Evolutionary conservation across 2,797 vertebrate genomes (phyloP).

Genomic region (Enteromius paludinosus): DNA sequence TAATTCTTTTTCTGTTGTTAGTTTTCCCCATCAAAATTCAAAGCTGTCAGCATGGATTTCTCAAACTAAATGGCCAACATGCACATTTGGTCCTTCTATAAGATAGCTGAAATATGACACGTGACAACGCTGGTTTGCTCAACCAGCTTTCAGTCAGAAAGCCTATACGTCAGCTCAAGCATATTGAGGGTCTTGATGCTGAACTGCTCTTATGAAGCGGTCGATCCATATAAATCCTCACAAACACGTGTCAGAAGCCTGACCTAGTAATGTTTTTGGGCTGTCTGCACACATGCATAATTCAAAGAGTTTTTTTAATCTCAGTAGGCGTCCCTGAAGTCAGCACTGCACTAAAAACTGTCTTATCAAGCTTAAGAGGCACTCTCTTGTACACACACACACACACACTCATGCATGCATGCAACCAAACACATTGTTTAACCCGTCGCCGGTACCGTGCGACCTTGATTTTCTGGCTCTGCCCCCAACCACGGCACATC

Average conservation of each 20-base stretch:
- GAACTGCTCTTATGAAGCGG: too few relatives aligned
- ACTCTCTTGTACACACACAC: constrained; percentile 2
- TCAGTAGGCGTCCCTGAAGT: constrained; percentile 23
- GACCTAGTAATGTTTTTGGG: constrained; percentile 13
- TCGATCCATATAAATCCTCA: constrained; percentile 34
- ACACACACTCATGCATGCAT: background rate
- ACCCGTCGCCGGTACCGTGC: background rate
- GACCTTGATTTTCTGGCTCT: constrained; percentile 12
- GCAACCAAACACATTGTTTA: background rate
- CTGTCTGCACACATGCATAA: constrained; percentile 41
- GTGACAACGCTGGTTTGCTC: constrained; percentile 8
- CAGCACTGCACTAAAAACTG: constrained; percentile 27
- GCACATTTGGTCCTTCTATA: too few relatives aligned
- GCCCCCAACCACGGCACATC: constrained; percentile 40
- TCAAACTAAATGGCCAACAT: constrained; percentile 1
- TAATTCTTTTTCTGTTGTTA: background rate
- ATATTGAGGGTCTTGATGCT: background rate
- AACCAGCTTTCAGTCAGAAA: background rate
- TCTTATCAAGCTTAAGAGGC: constrained; percentile 1
- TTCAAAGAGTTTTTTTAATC: constrained; percentile 27
- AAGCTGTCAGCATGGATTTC: background rate
- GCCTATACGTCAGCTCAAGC: background rate
- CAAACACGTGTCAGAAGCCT: constrained; percentile 13
- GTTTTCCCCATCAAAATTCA: background rate
- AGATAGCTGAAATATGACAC: constrained; percentile 5